A percentile compares a stretch with the other conserved stretches of the same genome.
Conservation (phyloP, 2,113 vertebrate species). For the Ramphastos sulfuratus region DNA sequence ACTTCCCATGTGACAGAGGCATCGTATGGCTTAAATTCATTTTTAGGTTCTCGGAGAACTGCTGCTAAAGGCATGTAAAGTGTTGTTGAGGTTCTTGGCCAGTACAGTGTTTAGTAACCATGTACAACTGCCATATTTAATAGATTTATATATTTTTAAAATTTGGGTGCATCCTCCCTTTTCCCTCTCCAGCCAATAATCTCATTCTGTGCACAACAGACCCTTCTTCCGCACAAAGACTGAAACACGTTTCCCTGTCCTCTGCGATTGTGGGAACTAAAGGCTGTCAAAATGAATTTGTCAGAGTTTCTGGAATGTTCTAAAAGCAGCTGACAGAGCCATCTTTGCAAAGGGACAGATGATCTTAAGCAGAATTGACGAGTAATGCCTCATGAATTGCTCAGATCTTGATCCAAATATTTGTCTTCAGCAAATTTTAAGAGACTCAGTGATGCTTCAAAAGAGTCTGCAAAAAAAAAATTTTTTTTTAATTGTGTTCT, state of each 20-base stretch:
- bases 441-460: not conserved
- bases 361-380: slow-evolving; percentile 25
- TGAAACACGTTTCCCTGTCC: not conserved
- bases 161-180: not conserved
- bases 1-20: not conserved
- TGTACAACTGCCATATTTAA: not conserved
- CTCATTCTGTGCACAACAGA: not conserved
- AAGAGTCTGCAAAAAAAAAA: not conserved
- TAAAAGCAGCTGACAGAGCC: slow-evolving; percentile 29
- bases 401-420: not conserved
- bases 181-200: not conserved
- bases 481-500: too few species aligned
- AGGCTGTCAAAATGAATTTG: not conserved
- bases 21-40: not conserved
- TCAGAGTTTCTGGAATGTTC: slow-evolving; percentile 27
- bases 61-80: not conserved
- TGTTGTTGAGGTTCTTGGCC: not conserved
- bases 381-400: not conserved
- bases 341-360: not conserved
- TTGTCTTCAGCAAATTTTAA: slow-evolving; percentile 34
- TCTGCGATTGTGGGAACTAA: not conserved
- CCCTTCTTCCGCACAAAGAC: not conserved
- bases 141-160: not conserved
- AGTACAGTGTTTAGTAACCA: not conserved
- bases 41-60: not conserved